Evolutionary conservation across 2,888 invertebrate species (phyloP).

Genomic region (Crossocerus cetratus): DNA sequence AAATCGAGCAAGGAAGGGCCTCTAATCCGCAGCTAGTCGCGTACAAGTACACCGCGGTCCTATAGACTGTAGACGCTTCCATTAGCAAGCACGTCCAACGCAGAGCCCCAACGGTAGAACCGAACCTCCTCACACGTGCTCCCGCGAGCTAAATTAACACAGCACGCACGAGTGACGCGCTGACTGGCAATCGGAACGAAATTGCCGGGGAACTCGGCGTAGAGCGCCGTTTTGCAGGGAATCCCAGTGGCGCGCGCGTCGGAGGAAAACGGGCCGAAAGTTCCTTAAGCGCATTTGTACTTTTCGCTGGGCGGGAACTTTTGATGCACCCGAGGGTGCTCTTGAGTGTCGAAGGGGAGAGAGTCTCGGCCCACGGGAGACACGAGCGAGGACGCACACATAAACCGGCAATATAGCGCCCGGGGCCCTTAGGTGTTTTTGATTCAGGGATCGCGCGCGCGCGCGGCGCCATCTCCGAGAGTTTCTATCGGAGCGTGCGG

Average conservation of each 20-base stretch:
- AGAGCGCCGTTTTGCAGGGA: slow-evolving; percentile 44
- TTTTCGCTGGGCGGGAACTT: slow-evolving; percentile 53
- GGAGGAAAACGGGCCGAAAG: slow-evolving; percentile 34
- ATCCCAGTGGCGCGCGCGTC: slow-evolving; percentile 31
- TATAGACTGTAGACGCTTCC: neutral
- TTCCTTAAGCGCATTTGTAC: slow-evolving; percentile 62
- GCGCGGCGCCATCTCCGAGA: too few species aligned
- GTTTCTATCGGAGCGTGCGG: too few species aligned
- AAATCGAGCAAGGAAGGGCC: too few species aligned
- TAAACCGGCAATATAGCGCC: neutral
- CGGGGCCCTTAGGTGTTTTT: too few species aligned
- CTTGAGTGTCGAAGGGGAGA: slow-evolving; percentile 35
- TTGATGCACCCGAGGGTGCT: slow-evolving; percentile 60
- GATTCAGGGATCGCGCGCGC: neutral
- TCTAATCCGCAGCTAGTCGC: too few species aligned
- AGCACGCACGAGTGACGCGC: neutral
- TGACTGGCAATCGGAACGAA: slow-evolving; percentile 40
- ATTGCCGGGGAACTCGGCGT: slow-evolving; percentile 44
- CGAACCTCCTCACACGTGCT: neutral
- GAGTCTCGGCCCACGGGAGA: neutral
- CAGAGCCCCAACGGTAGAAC: neutral
- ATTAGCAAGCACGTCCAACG: neutral
- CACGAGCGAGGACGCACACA: neutral
- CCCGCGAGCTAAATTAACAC: neutral
- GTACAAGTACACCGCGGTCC: too few species aligned